Conservation (phyloP, 2,888 invertebrate species). For the Nephrotoma flavescens region DNA sequence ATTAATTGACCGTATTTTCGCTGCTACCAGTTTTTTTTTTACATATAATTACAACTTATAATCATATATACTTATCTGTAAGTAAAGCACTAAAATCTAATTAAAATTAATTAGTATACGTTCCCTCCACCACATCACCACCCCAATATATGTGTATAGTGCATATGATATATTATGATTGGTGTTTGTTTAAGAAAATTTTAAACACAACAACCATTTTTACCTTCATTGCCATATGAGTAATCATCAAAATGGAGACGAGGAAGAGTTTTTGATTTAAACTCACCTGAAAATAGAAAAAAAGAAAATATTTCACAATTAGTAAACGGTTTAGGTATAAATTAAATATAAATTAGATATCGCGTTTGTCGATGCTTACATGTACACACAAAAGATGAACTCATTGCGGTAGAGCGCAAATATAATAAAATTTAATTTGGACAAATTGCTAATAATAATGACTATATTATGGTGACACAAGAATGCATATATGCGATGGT, state of each 20-base stretch:
- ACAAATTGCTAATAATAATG: neutral
- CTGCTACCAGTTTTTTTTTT: neutral
- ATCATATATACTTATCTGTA: neutral
- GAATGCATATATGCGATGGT: neutral
- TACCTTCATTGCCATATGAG: constrained; percentile 29
- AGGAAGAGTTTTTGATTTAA: constrained; percentile 34
- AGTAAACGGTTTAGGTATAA: neutral
- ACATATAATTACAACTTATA: neutral
- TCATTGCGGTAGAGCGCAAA: neutral
- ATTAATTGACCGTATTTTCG: neutral
- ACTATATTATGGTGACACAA: neutral
- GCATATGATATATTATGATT: neutral
- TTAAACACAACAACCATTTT: constrained; percentile 9
- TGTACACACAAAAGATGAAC: neutral
- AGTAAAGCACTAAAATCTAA: neutral
- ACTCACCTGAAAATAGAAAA: constrained; percentile 29
- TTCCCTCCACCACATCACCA: neutral
- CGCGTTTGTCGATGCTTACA: neutral
- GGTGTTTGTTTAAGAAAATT: neutral
- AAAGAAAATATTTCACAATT: constrained; percentile 6
- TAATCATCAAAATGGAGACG: constrained; percentile 32
- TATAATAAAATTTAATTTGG: neutral
- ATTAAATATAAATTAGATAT: neutral
- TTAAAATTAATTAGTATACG: neutral
- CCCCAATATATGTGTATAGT: neutral